Base-by-base conservation (phyloP, 2,888 invertebrate genomes). In the Xestobium rufovillosum region DNA sequence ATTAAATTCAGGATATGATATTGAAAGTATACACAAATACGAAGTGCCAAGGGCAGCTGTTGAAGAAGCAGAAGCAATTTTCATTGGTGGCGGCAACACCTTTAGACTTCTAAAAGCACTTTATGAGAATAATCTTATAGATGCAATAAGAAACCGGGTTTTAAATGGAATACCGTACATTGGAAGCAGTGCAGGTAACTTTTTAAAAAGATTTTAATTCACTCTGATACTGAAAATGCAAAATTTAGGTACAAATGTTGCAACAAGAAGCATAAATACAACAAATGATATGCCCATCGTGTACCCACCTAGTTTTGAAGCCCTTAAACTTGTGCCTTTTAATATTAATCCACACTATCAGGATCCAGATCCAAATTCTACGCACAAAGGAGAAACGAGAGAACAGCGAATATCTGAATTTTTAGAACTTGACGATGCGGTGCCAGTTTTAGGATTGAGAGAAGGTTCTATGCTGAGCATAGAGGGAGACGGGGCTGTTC, bases 261-360 rank as follows among this genome's bases (percentile, higher is more conserved):
- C 86, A 6, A 86, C 88, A 2, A 68, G 69, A 46, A 82, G 78
- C 47, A 88, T 89, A 50, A 73, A 80, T 52, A 88, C 87, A 3
- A 88, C 88, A 30, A 89, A 89, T 68, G 88, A 89, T 58, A 88
- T 89, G 88, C 89, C 88, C 3, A 83, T 89, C 38, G 75, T 74
- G n/a, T 78, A 74, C 59, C 86, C 86, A 26, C 83, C 83, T 14
- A 71, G 71, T 32, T 83, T 87, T 63, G 68, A 77, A 44, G 86
- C 80, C 0, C 68, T 88, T 29, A 70, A 71, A 23, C 68, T 88
- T 36, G 76, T 88, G 9, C 83, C 84, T 3, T 86, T 87, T 60
- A 87, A 88, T 59, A 86, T 88, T 40, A 89, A 89, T 61, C 85
- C 88, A 6, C 89, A 89, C 63, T 89, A 84, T 57, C 63, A 81